These are phyloP conservation scores for Tauraco hartlaubi DNA, from an alignment of 2,797 vertebrate genomes.

Conservation along the genomic window DNA sequence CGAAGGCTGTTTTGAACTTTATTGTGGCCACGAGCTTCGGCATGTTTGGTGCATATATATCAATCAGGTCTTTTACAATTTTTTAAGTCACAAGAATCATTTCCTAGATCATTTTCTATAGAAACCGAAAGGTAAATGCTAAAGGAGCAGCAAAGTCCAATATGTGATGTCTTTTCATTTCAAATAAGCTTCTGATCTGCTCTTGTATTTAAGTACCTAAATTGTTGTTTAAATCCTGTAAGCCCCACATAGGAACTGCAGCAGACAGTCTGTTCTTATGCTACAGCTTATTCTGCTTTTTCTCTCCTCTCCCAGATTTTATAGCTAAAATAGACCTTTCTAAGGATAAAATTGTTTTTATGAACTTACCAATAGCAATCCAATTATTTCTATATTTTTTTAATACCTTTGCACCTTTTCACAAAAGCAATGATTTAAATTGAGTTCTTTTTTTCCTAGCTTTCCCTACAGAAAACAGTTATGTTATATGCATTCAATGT, in stretches of 20 bases:
- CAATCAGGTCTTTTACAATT: background rate
- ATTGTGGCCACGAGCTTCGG: background rate
- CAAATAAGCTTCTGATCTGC: background rate
- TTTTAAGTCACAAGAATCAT: background rate
- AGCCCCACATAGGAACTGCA: background rate
- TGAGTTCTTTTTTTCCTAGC: background rate
- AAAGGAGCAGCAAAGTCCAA: background rate
- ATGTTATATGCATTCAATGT: background rate
- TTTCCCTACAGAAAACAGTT: background rate
- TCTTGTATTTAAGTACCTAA: background rate
- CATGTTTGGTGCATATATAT: accelerated
- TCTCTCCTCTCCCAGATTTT: background rate
- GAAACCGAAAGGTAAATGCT: background rate
- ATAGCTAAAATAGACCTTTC: background rate
- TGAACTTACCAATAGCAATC: background rate
- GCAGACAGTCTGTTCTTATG: background rate
- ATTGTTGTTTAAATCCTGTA: background rate
- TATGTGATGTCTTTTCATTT: background rate
- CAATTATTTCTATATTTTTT: background rate
- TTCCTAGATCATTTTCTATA: background rate
- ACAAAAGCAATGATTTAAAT: background rate
- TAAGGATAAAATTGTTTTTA: background rate
- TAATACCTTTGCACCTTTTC: background rate
- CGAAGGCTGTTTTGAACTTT: background rate
- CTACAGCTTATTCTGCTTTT: background rate